Evolutionary conservation across 2,113 vertebrate species (phyloP), one percentile per base, ranked within the genome.

Genomic region (Cyrtonyx montezumae): DNA sequence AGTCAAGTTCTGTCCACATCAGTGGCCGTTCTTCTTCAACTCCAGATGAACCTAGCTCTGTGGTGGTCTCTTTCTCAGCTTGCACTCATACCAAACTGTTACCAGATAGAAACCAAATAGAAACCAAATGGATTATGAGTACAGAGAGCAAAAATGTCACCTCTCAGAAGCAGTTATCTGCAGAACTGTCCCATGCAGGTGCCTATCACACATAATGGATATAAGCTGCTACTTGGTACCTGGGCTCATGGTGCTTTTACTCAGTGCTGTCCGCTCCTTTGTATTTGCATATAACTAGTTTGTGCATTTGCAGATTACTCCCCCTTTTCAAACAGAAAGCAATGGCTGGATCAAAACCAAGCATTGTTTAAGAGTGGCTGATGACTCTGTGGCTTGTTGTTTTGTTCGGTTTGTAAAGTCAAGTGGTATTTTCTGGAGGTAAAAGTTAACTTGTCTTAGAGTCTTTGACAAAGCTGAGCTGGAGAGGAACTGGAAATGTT

Each of bases 261-360:
- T 30, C 5, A 37, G 78, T 9, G 8, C 34, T 77, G 81, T 22
- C 3, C 51, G 53, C 69, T 91, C 36, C 85, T 94, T 88, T 8
- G 10, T 92, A 13, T 79, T 88, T 37, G 34, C 75, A 91, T 59
- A 69, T 70, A 66, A 55, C 82, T 79, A 40, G 11, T 76, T 73
- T 34, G 71, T 88, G 90, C 63, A 16, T 83, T 88, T 65, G 69
- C 83, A 81, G 71, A 94, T 95, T 75, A 74, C 49, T 59, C 83
- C 95, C 70, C 56, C 91, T 96, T 97, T 89, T 88, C 95, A 95
- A 96, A 91, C 84, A 91, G 93, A 92, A 82, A 88, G 68, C 51
- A 59, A 56, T 79, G 91, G 78, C 56, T 95, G 91, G 82, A 95
- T 96, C 93, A 63, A 95, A 92, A 84, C 80, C 49, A 66, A 22